Evolutionary conservation across 1,140 invertebrate genomes (phyloP).

Genomic region (Zaprionus vittiger): DNA sequence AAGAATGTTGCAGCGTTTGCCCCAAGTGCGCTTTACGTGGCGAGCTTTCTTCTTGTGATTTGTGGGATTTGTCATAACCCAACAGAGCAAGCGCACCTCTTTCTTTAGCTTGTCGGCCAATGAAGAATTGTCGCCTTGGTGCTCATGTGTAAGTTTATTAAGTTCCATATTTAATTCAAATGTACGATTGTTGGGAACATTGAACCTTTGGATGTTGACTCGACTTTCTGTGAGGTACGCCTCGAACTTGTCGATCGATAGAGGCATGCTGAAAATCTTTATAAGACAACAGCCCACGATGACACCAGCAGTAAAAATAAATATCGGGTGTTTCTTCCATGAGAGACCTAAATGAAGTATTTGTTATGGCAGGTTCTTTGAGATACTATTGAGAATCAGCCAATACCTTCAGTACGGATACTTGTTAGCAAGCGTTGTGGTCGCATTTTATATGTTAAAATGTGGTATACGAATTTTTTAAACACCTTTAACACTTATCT

Average conservation of each 20-base stretch:
- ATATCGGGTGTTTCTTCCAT: conserved; percentile 20
- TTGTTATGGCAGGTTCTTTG: neutral
- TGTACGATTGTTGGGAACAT: neutral
- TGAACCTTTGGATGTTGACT: neutral
- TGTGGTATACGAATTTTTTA: neutral
- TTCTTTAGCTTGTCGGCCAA: conserved; percentile 85
- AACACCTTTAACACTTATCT: neutral
- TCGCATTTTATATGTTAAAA: conserved; percentile 4
- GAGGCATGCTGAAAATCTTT: conserved; percentile 19
- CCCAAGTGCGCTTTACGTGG: conserved; percentile 92
- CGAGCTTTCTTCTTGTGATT: conserved; percentile 94
- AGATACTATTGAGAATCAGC: neutral
- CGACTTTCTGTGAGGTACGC: neutral
- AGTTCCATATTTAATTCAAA: conserved; percentile 61
- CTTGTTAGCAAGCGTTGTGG: conserved; percentile 9
- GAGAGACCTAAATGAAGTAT: neutral
- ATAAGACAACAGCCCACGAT: conserved; percentile 26
- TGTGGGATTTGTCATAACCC: conserved; percentile 96
- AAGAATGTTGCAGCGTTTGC: conserved; percentile 92
- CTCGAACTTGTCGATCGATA: conserved; percentile 12
- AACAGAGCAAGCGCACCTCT: conserved; percentile 94
- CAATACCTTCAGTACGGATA: conserved; percentile 8
- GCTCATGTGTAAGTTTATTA: conserved; percentile 76
- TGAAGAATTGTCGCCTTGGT: conserved; percentile 64
- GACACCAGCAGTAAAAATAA: conserved; percentile 13